A percentile compares a stretch with the other conserved stretches of the same genome.
Conservation (phyloP, 2,113 vertebrate species). For the Cettia cetti region DNA sequence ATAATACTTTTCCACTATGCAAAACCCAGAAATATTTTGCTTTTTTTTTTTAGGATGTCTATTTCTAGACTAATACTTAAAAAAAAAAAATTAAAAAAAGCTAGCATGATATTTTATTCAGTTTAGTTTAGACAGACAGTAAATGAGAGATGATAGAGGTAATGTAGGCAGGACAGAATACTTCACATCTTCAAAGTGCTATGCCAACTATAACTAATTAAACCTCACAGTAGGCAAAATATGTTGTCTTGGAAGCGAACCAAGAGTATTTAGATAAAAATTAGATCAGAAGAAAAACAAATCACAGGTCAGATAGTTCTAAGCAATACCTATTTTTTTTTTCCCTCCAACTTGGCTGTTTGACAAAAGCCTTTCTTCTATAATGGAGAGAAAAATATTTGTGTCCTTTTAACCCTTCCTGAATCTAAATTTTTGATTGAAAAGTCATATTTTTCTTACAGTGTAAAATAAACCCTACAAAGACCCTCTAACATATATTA, state of each 20-base stretch:
- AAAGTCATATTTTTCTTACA: background rate
- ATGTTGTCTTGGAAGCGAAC: background rate
- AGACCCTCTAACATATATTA: background rate
- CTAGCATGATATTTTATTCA: background rate
- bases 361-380: background rate
- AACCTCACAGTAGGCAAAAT: background rate
- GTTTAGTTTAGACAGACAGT: background rate
- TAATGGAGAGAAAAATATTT: background rate
- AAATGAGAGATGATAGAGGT: background rate
- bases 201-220: background rate
- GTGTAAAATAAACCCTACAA: background rate
- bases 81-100: background rate
- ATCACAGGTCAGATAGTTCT: background rate
- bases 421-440: background rate
- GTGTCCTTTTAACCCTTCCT: background rate
- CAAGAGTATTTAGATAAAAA: background rate
- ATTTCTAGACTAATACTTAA: background rate
- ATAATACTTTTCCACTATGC: background rate
- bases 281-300: background rate
- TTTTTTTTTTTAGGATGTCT: background rate
- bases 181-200: background rate
- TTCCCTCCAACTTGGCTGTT: background rate
- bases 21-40: background rate
- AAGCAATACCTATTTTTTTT: background rate
- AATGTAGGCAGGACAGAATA: background rate